Evolutionary conservation across 2,113 vertebrate genomes (phyloP).

Genomic region (Romanogobio albipinnatus): DNA sequence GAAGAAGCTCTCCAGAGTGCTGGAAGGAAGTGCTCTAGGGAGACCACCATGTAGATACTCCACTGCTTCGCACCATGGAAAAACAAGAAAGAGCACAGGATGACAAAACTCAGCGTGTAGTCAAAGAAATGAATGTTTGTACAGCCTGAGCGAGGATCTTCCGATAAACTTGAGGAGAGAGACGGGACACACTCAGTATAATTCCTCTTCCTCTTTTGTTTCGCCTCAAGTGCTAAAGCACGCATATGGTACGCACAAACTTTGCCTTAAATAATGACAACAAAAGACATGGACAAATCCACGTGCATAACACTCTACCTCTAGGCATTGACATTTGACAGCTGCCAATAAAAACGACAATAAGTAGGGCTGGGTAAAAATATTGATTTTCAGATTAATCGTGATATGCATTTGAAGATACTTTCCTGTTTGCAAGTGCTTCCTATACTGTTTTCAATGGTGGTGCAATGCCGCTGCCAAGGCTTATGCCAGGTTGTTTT

Average conservation of each 20-base stretch:
- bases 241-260: slow-evolving; percentile 18
- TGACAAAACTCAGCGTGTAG: slow-evolving; percentile 37
- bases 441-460: not conserved
- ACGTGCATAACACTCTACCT: not conserved
- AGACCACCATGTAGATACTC: slow-evolving; percentile 34
- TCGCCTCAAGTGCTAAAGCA: slow-evolving; percentile 29
- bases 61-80: slow-evolving; percentile 35
- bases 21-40: slow-evolving; percentile 14
- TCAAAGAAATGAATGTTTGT: slow-evolving; percentile 52
- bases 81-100: slow-evolving; percentile 30
- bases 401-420: not conserved
- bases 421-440: not conserved
- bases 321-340: not conserved
- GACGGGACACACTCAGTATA: not conserved
- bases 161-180: slow-evolving; percentile 41
- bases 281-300: not conserved
- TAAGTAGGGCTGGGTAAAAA: not conserved
- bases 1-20: slow-evolving; percentile 34
- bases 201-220: slow-evolving; percentile 45
- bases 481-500: no score
- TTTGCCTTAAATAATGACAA: slow-evolving; percentile 18
- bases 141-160: slow-evolving; percentile 30
- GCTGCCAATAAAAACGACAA: not conserved
- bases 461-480: not conserved
- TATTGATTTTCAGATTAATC: not conserved